Evolutionary conservation across 2,113 vertebrate genomes (phyloP), one percentile per base, ranked within the genome.

Genomic region (Miniopterus natalensis): DNA sequence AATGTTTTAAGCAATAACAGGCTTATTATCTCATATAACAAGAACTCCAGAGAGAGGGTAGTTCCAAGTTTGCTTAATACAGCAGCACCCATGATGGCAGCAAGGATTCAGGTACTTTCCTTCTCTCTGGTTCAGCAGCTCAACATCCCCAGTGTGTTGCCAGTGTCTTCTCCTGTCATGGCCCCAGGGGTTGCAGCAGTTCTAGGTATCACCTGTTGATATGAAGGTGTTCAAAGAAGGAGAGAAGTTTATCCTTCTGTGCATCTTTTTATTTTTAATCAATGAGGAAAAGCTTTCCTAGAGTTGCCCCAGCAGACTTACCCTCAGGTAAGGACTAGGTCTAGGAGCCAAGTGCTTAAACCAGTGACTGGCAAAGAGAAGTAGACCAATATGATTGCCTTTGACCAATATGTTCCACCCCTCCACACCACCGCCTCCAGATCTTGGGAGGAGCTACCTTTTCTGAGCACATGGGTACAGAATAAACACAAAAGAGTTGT

Each of bases 231-330:
- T 53, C 53, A 78, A 53, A 36, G 36, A 88, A 51, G 49, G 49
- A 51, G 49, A 51, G 49, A 51, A 51, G 49, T 51, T 51, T 51
- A 51, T 6, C 9, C 49, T 51, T 51, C 49, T 51, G 49, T 51
- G 29, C 23, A 84, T 18, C 49, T 84, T 84, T 81, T 89, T 75
- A 36, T 49, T 92, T 92, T 90, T 71, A 93, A 85, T 63, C 25
- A 80, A 61, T 51, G 57, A 81, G 40, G 71, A 73, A 53, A 78
- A 31, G 20, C 47, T 86, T 86, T 85, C 42, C 81, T 68, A 65
- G 18, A 78, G 21, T 49, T 57, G 49, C 8, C 4, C 31, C 61
- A 45, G 84, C 21, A 71, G 29, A 66, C n/a, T 63, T 51, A 88
- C 29, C n/a, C 27, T 84, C 17, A 53, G 25, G 14, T 63, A 71